Percentiles rank a stretch among this genome's conserved stretches.
These are phyloP conservation scores for Eudemis profundana DNA, from an alignment of 2,888 invertebrate species.

Conservation along the genomic window DNA sequence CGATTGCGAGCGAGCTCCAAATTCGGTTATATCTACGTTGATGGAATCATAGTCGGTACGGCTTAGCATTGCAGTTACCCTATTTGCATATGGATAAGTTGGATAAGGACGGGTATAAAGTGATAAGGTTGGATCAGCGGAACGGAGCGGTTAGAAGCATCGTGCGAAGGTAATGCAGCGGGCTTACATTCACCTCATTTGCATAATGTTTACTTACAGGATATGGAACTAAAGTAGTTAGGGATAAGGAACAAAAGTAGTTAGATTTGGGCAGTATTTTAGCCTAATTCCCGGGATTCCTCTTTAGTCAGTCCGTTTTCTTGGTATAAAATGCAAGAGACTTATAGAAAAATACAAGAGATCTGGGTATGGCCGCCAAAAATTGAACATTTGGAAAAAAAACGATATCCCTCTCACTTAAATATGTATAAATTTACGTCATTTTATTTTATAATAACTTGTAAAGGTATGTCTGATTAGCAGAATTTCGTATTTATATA, in stretches of 20 bases:
- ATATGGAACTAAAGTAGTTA: not conserved
- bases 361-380: too few species aligned
- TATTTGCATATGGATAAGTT: conserved; percentile 25
- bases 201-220: conserved; percentile 1
- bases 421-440: too few species aligned
- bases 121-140: not conserved
- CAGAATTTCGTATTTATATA: too few species aligned
- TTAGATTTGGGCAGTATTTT: not conserved
- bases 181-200: conserved; percentile 2
- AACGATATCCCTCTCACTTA: too few species aligned
- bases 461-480: too few species aligned
- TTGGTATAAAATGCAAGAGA: too few species aligned
- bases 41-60: conserved; percentile 24
- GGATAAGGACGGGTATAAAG: not conserved
- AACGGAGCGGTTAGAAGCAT: not conserved
- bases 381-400: too few species aligned
- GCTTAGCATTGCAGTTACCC: conserved; percentile 21
- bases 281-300: not conserved
- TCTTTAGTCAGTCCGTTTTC: too few species aligned
- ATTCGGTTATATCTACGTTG: conserved; percentile 24
- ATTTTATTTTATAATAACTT: too few species aligned
- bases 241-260: not conserved
- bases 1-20: conserved; percentile 24
- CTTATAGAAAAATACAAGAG: too few species aligned
- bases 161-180: not conserved